Evolutionary conservation across 2,113 vertebrate species (phyloP).

Genomic region (Cisticola juncidis): DNA sequence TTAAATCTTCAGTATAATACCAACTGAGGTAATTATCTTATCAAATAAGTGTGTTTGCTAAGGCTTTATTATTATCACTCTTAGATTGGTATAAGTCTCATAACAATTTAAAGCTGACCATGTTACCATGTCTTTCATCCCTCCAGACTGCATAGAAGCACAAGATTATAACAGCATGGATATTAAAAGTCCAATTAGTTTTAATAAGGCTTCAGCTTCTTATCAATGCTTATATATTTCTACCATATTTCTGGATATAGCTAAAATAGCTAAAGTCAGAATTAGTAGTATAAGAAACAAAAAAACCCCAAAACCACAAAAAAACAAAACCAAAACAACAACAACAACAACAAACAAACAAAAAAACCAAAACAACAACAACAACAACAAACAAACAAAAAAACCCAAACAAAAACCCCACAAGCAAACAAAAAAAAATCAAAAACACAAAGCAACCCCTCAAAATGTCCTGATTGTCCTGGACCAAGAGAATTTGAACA

Average conservation of each 20-base stretch:
- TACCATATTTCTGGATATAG: neutral
- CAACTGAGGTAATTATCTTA: conserved; percentile 14
- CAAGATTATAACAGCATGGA: neutral
- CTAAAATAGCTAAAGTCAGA: neutral
- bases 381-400: neutral
- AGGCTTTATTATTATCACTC: neutral
- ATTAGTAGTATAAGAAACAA: neutral
- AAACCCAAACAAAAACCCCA: no score
- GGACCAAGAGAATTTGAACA: neutral
- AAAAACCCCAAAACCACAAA: neutral
- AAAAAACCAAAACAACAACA: no score
- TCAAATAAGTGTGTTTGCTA: neutral
- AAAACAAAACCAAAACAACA: no score
- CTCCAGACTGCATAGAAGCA: neutral
- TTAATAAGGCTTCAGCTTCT: conserved; percentile 8
- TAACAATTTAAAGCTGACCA: conserved; percentile 7
- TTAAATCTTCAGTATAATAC: neutral
- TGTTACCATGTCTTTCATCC: neutral
- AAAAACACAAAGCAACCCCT: neutral
- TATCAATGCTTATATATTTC: neutral
- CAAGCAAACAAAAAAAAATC: neutral
- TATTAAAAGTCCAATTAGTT: conserved; percentile 7
- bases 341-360: no score
- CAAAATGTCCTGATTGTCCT: neutral
- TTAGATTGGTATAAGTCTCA: neutral